Base-by-base conservation (phyloP, 2,797 vertebrate genomes). In the Pseudotriccus pelzelni region DNA sequence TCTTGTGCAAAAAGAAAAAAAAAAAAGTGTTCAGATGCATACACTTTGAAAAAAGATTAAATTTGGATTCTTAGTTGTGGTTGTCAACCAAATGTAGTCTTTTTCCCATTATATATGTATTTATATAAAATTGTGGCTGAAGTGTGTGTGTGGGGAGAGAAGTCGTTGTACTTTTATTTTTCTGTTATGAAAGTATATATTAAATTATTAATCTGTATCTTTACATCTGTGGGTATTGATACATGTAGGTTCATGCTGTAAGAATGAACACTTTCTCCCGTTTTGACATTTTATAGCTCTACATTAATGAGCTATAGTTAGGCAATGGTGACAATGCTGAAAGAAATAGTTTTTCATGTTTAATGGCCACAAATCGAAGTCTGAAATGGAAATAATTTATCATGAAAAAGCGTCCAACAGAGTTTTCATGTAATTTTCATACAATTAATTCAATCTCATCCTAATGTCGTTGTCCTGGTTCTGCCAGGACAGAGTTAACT, bases 81-180 rank as follows among this genome's bases (percentile, higher is more conserved):
- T 53, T 64, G 24, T 60, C 37, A 87, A 27, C 23, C 21, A 62
- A n/a, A 58, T 52, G 25, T 6, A 55, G 20, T 59, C 20, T 56
- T 87, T 84, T 41, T 70, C 37, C 14, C 17, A 25, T 77, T 8
- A 18, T 72, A 50, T 37, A 56, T 78, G 32, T 7, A 4, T 70
- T 80, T 8, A 20, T 73, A 47, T 41, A 53, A 59, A 74, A 56
- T 77, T n/a, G 22, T 44, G 11, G 6, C 9, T 85, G 17, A 67
- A 62, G 10, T 22, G 5, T 23, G 27, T 24, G 32, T 3, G 2
- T 0, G 0, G 7, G 5, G 10, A 9, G 34, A 86, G 46, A 18
- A 50, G 18, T 83, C 73, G 67, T 2, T 83, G 20, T 18, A 59
- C 19, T 7, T 74, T 72, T 56, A 32, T 75, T 83, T 80, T 93